Evolutionary conservation across 2,888 invertebrate species (phyloP).

Genomic region (Toxonevra muliebris): DNA sequence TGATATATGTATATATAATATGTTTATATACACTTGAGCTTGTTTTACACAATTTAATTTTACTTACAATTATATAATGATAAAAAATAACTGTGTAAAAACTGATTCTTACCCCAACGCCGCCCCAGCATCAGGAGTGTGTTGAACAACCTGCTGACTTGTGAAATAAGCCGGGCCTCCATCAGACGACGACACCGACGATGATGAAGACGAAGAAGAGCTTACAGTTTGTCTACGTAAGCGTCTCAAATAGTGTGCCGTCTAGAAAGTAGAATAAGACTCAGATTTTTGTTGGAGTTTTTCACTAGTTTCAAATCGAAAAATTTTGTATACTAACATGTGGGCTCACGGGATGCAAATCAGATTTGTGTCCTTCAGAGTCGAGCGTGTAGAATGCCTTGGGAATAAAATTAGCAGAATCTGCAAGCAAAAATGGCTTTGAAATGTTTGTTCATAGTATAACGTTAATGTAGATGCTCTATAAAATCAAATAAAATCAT

Average conservation of each 20-base stretch:
- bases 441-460: no score
- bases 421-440: slow-evolving; percentile 37
- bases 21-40: no score
- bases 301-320: slow-evolving; percentile 5
- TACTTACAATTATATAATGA: no score
- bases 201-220: slow-evolving; percentile 46
- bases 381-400: slow-evolving; percentile 58
- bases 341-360: slow-evolving; percentile 52
- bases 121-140: neutral
- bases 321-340: slow-evolving; percentile 44
- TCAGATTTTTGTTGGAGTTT: neutral
- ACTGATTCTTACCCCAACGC: neutral
- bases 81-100: no score
- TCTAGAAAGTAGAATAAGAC: slow-evolving; percentile 29
- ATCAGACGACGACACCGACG: slow-evolving; percentile 44
- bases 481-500: no score
- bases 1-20: no score
- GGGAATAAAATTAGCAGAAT: slow-evolving; percentile 57
- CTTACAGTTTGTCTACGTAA: slow-evolving; percentile 49
- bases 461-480: no score
- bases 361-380: slow-evolving; percentile 55
- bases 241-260: slow-evolving; percentile 48
- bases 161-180: slow-evolving; percentile 42
- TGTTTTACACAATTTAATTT: no score
- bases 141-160: slow-evolving; percentile 38